These are phyloP conservation scores for Biston betularia DNA, from an alignment of 2,888 invertebrate genomes.

Conservation along the genomic window DNA sequence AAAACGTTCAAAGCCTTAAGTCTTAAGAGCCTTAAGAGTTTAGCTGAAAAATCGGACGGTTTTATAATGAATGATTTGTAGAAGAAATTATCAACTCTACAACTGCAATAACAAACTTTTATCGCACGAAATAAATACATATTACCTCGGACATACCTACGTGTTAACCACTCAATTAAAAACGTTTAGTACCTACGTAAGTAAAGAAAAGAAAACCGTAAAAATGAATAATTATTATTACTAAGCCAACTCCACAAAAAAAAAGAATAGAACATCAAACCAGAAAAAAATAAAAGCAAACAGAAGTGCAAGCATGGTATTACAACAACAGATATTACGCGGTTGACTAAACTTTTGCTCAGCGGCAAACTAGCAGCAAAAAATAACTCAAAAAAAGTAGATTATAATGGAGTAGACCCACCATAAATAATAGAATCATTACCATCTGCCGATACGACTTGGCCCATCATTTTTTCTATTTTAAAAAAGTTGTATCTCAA, in stretches of 20 bases:
- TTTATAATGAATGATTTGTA: too few relatives aligned
- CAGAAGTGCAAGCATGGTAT: constrained; percentile 25
- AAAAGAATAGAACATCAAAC: constrained; percentile 3
- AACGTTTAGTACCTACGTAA: too few relatives aligned
- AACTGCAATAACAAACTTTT: too few relatives aligned
- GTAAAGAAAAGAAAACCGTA: too few relatives aligned
- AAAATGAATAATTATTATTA: too few relatives aligned
- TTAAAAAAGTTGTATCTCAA: constrained; percentile 43
- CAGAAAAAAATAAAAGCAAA: constrained; percentile 38
- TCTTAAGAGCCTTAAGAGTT: too few relatives aligned
- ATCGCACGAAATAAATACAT: too few relatives aligned
- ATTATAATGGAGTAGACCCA: constrained; percentile 66
- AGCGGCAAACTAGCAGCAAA: constrained; percentile 45
- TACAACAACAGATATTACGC: constrained; percentile 42
- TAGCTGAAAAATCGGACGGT: too few relatives aligned
- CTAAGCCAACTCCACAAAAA: background rate
- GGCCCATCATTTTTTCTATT: constrained; percentile 73
- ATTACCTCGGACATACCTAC: too few relatives aligned
- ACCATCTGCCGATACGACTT: constrained; percentile 82
- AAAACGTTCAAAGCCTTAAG: too few relatives aligned
- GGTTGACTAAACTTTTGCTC: constrained; percentile 47
- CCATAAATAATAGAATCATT: constrained; percentile 86
- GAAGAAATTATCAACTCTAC: too few relatives aligned
- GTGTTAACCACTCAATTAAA: too few relatives aligned
- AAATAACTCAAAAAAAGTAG: constrained; percentile 48